Evolutionary conservation across 2,888 invertebrate genomes (phyloP).

Genomic region (Mesochorus sp.): DNA sequence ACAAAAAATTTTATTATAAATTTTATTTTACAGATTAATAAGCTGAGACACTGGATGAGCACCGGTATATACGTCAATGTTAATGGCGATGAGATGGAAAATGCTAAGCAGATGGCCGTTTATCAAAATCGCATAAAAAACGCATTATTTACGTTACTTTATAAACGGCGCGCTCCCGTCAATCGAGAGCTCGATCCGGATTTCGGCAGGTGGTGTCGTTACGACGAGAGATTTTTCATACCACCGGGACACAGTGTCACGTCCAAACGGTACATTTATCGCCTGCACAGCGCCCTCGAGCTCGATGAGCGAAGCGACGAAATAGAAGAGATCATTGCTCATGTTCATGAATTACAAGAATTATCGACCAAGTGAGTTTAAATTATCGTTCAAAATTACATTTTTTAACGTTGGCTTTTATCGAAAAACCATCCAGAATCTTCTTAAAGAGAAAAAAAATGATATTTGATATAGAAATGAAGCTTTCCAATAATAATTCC

Average conservation of each 20-base stretch:
- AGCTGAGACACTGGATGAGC: constrained; percentile 89
- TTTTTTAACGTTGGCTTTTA: no score
- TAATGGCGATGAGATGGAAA: constrained; percentile 74
- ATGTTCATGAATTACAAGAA: constrained; percentile 82
- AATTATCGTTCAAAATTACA: neutral
- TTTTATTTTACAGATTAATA: constrained; percentile 87
- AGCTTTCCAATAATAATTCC: neutral
- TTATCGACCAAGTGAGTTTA: constrained; percentile 78
- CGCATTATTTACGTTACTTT: constrained; percentile 81
- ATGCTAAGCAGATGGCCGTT: constrained; percentile 76
- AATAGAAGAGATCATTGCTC: constrained; percentile 77
- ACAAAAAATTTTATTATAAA: no score
- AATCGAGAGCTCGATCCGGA: constrained; percentile 77
- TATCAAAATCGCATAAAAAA: constrained; percentile 83
- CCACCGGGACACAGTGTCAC: constrained; percentile 74
- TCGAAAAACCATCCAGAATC: no score
- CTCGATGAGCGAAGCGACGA: constrained; percentile 79
- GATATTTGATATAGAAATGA: neutral
- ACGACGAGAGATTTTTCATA: constrained; percentile 77
- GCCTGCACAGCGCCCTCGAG: constrained; percentile 83
- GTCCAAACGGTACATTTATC: constrained; percentile 71
- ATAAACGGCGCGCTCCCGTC: constrained; percentile 80
- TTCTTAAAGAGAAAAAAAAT: neutral
- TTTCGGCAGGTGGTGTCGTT: constrained; percentile 76
- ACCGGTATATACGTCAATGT: constrained; percentile 84